phyloP scores from a whole-genome alignment of 2,113 vertebrate species.

The Psittacula cyanocephala region DNA sequence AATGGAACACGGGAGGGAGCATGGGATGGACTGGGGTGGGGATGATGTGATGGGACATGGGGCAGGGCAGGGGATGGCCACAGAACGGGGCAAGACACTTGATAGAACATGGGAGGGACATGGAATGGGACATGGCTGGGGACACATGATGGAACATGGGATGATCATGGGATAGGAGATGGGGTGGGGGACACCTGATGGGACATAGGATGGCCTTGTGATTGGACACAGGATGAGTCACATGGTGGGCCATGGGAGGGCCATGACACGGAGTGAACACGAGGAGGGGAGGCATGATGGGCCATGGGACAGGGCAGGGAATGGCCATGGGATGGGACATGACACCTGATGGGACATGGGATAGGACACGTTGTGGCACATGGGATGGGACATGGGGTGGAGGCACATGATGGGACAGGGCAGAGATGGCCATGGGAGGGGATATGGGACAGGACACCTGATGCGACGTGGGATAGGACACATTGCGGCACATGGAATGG shows the following conservation, averaged over 20 bases:
- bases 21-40: not conserved
- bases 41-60: no score
- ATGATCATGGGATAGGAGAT: no score
- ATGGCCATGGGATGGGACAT: not conserved
- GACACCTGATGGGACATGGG: no score
- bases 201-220: no score
- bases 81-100: rapidly evolving
- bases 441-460: not conserved
- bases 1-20: not conserved
- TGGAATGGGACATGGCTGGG: not conserved
- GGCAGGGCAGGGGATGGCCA: not conserved
- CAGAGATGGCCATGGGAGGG: not conserved
- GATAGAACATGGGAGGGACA: not conserved
- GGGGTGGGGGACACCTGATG: not conserved
- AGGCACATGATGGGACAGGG: no score
- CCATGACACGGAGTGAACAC: not conserved
- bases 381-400: not conserved
- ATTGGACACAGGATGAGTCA: not conserved
- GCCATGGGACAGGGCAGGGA: no score
- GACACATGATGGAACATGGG: not conserved
- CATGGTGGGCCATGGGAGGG: not conserved
- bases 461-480: no score
- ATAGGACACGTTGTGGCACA: not conserved
- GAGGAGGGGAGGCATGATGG: rapidly evolving
- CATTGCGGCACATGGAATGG: not conserved